Evolutionary conservation across 2,113 vertebrate species (phyloP).

Genomic region (Australoheros scitulus): DNA sequence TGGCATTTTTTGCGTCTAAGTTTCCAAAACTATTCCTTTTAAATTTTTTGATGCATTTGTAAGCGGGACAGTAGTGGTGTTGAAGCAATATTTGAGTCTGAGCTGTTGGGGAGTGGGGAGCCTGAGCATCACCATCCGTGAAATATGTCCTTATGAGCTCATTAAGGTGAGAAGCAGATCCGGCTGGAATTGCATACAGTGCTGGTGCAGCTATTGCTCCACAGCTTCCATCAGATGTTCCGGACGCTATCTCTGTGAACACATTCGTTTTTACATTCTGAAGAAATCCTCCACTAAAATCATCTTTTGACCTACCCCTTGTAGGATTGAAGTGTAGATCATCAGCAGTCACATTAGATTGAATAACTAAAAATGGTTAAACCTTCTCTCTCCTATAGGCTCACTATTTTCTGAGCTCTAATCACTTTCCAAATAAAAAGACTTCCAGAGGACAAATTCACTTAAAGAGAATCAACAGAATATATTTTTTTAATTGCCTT

Average conservation of each 20-base stretch:
- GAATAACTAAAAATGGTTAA: background rate
- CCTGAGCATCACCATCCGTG: background rate
- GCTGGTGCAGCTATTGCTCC: background rate
- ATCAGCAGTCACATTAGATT: background rate
- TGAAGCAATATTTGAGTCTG: background rate
- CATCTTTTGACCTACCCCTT: background rate
- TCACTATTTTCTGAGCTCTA: background rate
- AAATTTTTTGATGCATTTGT: background rate
- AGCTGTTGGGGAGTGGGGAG: background rate
- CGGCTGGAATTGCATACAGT: background rate
- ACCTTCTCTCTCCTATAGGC: background rate
- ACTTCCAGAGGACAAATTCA: background rate
- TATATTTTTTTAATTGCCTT: background rate
- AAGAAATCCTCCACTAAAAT: background rate
- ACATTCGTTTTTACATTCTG: background rate
- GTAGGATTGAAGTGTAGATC: background rate
- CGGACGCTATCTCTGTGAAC: background rate
- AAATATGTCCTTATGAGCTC: background rate
- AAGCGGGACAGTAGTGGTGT: background rate
- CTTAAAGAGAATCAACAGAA: background rate
- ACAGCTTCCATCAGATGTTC: background rate
- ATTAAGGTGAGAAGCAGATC: background rate
- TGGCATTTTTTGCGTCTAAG: background rate
- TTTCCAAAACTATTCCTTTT: background rate
- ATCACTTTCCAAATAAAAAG: background rate